A percentile compares a stretch with the other conserved stretches of the same genome.
phyloP scores from a whole-genome alignment of 1,140 invertebrate species.

The Cecropterus lyciades region DNA sequence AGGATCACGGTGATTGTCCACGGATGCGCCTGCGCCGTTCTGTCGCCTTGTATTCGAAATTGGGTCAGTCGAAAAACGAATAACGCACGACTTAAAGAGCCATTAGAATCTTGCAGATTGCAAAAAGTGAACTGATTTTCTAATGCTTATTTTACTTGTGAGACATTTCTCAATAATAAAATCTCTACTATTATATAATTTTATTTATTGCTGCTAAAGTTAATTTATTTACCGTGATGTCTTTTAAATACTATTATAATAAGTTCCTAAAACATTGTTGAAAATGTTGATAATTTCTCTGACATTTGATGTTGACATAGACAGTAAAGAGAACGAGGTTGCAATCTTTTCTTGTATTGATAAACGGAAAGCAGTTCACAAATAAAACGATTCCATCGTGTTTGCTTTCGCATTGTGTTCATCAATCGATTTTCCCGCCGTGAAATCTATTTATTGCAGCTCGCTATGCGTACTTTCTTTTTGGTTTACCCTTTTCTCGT shows the following conservation, averaged over 20 bases:
- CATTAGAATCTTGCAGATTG: too few species aligned
- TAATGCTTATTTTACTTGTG: too few species aligned
- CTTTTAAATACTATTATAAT: too few species aligned
- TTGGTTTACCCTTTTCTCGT: conserved; percentile 33
- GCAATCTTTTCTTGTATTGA: conserved; percentile 6
- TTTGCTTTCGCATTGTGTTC: conserved; percentile 37
- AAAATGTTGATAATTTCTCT: too few species aligned
- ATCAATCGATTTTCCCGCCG: conserved; percentile 49
- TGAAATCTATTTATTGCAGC: conserved; percentile 53
- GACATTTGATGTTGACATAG: not conserved
- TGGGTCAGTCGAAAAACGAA: conserved; percentile 50
- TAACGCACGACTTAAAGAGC: conserved; percentile 8
- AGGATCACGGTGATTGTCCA: conserved; percentile 63
- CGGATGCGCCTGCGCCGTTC: conserved; percentile 49
- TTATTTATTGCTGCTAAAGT: too few species aligned
- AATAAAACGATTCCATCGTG: conserved; percentile 31
- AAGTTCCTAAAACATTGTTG: too few species aligned
- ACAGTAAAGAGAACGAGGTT: not conserved
- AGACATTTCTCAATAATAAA: too few species aligned
- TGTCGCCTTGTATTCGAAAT: conserved; percentile 62
- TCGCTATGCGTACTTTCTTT: conserved; percentile 50
- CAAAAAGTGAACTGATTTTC: too few species aligned
- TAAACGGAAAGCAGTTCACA: conserved; percentile 15
- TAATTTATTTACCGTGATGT: too few species aligned
- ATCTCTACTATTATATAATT: too few species aligned